Base-by-base conservation (phyloP, 1,140 invertebrate genomes). In the Leptopilina clavipes region DNA sequence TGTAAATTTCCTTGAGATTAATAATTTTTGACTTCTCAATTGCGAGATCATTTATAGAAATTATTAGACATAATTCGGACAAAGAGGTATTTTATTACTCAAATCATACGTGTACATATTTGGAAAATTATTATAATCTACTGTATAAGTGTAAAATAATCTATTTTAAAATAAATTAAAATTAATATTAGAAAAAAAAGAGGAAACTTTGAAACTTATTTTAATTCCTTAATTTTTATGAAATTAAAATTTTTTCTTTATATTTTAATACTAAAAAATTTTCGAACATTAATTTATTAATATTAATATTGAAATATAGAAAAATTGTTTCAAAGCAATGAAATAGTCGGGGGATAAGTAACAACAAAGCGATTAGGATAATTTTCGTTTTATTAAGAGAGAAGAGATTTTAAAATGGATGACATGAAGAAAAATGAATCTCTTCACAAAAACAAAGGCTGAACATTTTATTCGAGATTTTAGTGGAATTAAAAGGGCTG, bases 391-490 rank as follows among this genome's bases (percentile, higher is more conserved):
- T 65, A 65, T 65, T 65, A 65, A 31, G 59, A 65, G 59, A 31
- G 22, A 65, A 65, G 56, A 59, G 56, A 59, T 59, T 18, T 59
- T 31, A 2, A 59, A 59, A 59, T 59, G 19, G 59, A 65, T 65
- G 59, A 65, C 59, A 65, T 22, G 22, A 19, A 14, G 22, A 65
- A 65, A 65, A 65, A 65, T 25, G 25, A 65, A 65, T 65, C 25
- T 65, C 59, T 25, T 31, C 59, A 31, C 59, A 65, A 65, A 65
- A 65, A 65, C 59, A 31, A 65, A 65, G 59, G 25, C 59, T 65
- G 59, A 31, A 25, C 22, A 65, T 31, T 40, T 40, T 31, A 31
- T 10, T n/a, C 12, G n/a, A 65, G 25, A 65, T 14, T 3, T 11
- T 31, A 22, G 3, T 14, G 25, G 12, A 7, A 65, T 25, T 65